A percentile compares a stretch with the other conserved stretches of the same genome.
Conservation (phyloP, 1,140 invertebrate species). For the Thereuonema tuberculata region DNA sequence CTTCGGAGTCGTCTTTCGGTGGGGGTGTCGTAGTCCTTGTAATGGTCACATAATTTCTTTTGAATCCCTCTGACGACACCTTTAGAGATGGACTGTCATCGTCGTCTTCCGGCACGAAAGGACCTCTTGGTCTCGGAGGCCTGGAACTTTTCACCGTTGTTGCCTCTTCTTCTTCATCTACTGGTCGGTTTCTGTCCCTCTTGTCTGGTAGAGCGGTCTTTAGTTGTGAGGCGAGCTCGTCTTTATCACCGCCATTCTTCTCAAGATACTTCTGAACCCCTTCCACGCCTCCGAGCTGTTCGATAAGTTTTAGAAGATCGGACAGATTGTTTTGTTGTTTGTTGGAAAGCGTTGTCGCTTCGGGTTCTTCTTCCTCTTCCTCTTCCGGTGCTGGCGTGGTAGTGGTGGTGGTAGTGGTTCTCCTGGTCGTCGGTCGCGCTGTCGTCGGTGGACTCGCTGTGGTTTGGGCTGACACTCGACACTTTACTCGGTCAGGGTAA, state of each 20-base stretch:
- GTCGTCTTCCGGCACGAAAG: neutral
- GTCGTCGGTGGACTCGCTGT: constrained; percentile 27
- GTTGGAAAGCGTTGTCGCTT: constrained; percentile 31
- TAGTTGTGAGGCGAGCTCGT: neutral
- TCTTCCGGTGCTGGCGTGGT: constrained; percentile 21
- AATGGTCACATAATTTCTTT: constrained; percentile 2
- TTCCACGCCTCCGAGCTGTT: constrained; percentile 23
- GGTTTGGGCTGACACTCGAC: constrained; percentile 32
- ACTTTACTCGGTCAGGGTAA: constrained; percentile 73
- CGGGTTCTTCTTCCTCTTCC: constrained; percentile 24
- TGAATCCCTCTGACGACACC: neutral
- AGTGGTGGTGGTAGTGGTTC: constrained; percentile 32
- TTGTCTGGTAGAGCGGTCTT: neutral
- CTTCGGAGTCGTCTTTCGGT: too few relatives aligned
- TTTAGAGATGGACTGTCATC: neutral
- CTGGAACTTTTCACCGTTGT: constrained; percentile 21
- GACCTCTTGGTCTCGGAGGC: constrained; percentile 1
- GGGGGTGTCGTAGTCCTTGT: neutral
- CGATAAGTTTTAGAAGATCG: constrained; percentile 20
- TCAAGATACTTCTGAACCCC: constrained; percentile 18
- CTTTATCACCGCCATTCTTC: neutral
- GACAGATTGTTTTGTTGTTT: constrained; percentile 44
- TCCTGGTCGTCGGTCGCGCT: constrained; percentile 36
- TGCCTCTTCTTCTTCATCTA: constrained; percentile 17
- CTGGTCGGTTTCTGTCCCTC: neutral